A percentile compares a stretch with the other conserved stretches of the same genome.
Evolutionary conservation across 1,140 invertebrate species (phyloP).

Genomic region (Brachionus angularis): DNA sequence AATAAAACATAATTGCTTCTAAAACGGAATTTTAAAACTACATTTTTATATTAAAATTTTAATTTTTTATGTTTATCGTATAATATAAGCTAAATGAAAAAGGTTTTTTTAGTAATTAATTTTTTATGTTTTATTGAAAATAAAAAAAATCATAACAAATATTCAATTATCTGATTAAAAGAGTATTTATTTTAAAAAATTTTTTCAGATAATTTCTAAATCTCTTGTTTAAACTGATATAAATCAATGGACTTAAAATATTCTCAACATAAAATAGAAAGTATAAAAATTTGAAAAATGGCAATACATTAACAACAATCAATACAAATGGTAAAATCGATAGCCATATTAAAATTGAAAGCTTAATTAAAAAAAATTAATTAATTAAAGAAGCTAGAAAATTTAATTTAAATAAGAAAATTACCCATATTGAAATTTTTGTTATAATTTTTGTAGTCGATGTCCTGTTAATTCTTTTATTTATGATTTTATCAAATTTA

Average conservation of each 20-base stretch:
- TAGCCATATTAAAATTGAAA: constrained; percentile 1
- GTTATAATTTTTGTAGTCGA: constrained; percentile 11
- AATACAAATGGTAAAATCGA: constrained; percentile 32
- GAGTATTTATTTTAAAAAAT: constrained; percentile 1
- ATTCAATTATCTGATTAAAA: no score
- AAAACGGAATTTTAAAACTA: no score
- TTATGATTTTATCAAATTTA: neutral
- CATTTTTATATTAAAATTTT: no score
- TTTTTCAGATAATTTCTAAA: constrained; percentile 11
- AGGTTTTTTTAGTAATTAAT: neutral
- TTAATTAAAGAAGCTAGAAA: no score
- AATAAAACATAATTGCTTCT: no score
- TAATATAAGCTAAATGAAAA: constrained; percentile 9
- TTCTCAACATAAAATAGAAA: constrained; percentile 36
- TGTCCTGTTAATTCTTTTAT: neutral
- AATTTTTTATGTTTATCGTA: constrained; percentile 17
- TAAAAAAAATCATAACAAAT: no score
- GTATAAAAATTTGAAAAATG: constrained; percentile 31
- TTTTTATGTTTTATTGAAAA: neutral
- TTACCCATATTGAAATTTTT: constrained; percentile 27
- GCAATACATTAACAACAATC: neutral
- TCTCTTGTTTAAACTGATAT: constrained; percentile 10
- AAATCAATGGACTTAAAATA: constrained; percentile 6
- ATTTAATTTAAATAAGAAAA: neutral
- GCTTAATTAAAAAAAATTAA: neutral